Evolutionary conservation across 2,113 vertebrate genomes (phyloP).

Genomic region (Mesoclemmys tuberculata): DNA sequence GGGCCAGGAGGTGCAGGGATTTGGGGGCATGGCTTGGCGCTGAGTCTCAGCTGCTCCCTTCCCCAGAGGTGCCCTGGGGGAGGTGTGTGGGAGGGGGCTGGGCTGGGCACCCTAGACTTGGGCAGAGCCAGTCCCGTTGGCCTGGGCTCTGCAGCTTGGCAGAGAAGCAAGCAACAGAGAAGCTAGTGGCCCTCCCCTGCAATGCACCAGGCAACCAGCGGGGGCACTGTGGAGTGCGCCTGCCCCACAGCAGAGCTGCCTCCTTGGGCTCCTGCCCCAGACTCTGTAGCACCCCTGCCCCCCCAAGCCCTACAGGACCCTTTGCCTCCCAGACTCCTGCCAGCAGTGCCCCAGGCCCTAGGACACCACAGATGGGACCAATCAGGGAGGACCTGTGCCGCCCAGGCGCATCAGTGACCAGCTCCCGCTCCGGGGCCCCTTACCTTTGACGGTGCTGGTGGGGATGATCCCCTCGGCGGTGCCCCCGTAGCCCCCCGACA

Average conservation of each 20-base stretch:
- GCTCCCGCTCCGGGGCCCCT: accelerated
- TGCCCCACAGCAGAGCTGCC: accelerated
- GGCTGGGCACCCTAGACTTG: accelerated
- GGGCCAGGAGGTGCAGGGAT: too few species aligned
- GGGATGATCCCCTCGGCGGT: slow-evolving; percentile 93
- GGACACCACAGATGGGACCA: neutral
- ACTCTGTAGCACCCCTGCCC: neutral
- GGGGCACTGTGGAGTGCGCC: neutral
- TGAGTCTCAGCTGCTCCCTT: too few species aligned
- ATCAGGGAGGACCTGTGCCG: neutral
- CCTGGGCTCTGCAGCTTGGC: accelerated
- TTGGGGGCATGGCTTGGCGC: too few species aligned
- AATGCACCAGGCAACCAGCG: too few species aligned
- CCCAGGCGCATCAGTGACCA: neutral
- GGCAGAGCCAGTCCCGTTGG: neutral
- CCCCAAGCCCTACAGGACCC: neutral
- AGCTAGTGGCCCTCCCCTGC: too few species aligned
- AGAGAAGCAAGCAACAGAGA: accelerated
- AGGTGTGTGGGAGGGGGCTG: too few species aligned
- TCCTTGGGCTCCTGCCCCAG: neutral
- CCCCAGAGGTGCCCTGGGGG: too few species aligned
- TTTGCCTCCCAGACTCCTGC: too few species aligned
- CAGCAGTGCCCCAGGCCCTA: neutral
- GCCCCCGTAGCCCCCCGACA: slow-evolving; percentile 96
- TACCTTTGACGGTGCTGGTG: slow-evolving; percentile 89